Conservation (phyloP, 2,113 vertebrate genomes). For the Edolisoma coerulescens region DNA sequence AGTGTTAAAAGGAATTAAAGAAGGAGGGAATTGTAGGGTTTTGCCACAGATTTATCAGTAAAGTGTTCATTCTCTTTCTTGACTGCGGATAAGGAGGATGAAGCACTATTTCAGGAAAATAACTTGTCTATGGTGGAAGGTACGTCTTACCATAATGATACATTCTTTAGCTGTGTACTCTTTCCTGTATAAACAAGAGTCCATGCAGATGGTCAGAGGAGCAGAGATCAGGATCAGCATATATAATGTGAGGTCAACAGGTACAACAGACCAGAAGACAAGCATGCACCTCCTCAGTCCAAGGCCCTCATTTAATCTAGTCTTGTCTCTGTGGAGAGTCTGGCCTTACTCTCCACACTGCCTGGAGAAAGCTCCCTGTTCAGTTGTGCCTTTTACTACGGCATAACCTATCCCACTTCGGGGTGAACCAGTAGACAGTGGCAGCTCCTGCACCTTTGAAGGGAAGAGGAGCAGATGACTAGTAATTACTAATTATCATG, state of each 20-base stretch:
- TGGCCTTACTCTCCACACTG: neutral
- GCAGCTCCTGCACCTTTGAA: neutral
- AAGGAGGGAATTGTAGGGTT: neutral
- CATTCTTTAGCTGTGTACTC: neutral
- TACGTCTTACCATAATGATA: neutral
- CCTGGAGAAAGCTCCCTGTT: neutral
- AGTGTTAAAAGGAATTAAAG: neutral
- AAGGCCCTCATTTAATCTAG: neutral
- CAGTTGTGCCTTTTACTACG: neutral
- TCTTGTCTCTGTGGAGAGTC: neutral
- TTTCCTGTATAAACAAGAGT: neutral
- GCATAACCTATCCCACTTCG: neutral
- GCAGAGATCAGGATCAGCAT: neutral
- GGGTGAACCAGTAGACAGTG: neutral
- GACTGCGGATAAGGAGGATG: neutral
- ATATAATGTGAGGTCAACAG: neutral
- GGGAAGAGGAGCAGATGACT: neutral
- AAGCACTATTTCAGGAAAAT: neutral
- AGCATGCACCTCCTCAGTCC: neutral
- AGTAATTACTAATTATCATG: neutral
- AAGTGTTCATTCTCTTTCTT: neutral
- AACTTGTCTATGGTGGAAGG: neutral
- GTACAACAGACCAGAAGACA: neutral
- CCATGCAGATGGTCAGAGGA: neutral
- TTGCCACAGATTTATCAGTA: neutral